Evolutionary conservation across 2,797 vertebrate genomes (phyloP).

Genomic region (Coreius guichenoti): DNA sequence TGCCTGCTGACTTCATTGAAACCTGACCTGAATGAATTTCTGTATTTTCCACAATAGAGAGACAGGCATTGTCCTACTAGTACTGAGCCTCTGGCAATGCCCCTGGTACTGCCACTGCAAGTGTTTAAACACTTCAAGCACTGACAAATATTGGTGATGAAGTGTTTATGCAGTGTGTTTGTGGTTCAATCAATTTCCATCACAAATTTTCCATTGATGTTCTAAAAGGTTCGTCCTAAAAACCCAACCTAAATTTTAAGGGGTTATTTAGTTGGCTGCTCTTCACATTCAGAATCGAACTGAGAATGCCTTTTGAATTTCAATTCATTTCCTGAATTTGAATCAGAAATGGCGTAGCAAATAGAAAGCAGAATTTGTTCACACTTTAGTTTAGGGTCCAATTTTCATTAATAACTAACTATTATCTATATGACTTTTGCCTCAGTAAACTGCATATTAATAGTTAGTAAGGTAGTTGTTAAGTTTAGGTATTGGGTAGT

Average conservation of each 20-base stretch:
- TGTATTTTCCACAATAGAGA: conserved; percentile 33
- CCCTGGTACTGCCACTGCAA: conserved; percentile 40
- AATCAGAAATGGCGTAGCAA: neutral
- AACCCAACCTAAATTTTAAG: neutral
- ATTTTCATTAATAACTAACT: too few species aligned
- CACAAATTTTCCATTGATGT: neutral
- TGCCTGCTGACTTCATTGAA: neutral
- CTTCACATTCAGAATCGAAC: neutral
- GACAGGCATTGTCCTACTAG: conserved; percentile 17
- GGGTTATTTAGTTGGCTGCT: neutral
- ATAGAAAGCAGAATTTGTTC: neutral
- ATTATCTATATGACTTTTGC: too few species aligned
- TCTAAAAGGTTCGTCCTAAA: neutral
- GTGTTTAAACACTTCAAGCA: conserved; percentile 45
- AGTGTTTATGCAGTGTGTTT: conserved; percentile 27
- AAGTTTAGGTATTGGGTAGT: too few species aligned
- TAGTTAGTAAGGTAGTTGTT: too few species aligned
- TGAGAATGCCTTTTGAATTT: neutral
- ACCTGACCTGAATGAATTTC: conserved; percentile 38
- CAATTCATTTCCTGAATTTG: neutral
- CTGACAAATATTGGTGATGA: conserved; percentile 49
- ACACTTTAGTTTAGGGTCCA: too few species aligned
- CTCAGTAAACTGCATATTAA: too few species aligned
- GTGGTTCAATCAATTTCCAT: conserved; percentile 21
- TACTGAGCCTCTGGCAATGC: conserved; percentile 51